A percentile compares a stretch with the other conserved stretches of the same genome.
Evolutionary conservation across 2,797 vertebrate genomes (phyloP).

Genomic region (Kryptopterus vitreolus): DNA sequence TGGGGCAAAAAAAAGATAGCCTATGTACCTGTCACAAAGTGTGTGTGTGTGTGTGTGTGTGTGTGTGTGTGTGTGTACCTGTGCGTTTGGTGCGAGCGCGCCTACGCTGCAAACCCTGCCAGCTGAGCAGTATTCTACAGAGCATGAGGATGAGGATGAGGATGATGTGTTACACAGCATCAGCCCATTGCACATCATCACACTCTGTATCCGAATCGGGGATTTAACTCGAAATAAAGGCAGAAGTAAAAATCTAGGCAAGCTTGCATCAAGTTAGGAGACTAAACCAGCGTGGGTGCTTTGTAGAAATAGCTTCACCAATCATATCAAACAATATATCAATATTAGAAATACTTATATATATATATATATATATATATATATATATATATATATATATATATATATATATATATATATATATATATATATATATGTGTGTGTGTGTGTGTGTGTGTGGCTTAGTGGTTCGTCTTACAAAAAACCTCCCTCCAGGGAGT

Average conservation of each 20-base stretch:
- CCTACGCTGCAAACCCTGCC: slow-evolving; percentile 2
- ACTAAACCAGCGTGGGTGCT: neutral
- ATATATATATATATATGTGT: no score
- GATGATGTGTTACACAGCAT: slow-evolving; percentile 28
- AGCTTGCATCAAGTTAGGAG: neutral
- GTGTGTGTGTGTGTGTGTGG: no score
- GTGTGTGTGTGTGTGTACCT: no score
- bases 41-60: no score
- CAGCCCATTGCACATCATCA: slow-evolving; percentile 26
- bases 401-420: no score
- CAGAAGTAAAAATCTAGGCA: neutral
- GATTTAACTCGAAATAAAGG: slow-evolving; percentile 20
- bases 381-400: no score
- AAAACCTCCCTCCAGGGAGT: no score
- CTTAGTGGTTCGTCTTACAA: no score
- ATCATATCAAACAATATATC: neutral
- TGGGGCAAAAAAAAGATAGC: no score
- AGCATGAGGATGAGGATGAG: slow-evolving; percentile 1
- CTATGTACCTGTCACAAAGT: no score
- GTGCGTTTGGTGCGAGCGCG: neutral
- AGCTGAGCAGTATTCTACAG: slow-evolving; percentile 33
- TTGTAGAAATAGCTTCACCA: neutral
- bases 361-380: no score
- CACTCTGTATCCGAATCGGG: slow-evolving; percentile 16
- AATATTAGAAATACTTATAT: neutral